These are phyloP conservation scores for Rhea pennata DNA, from an alignment of 2,113 vertebrate species.

Conservation along the genomic window DNA sequence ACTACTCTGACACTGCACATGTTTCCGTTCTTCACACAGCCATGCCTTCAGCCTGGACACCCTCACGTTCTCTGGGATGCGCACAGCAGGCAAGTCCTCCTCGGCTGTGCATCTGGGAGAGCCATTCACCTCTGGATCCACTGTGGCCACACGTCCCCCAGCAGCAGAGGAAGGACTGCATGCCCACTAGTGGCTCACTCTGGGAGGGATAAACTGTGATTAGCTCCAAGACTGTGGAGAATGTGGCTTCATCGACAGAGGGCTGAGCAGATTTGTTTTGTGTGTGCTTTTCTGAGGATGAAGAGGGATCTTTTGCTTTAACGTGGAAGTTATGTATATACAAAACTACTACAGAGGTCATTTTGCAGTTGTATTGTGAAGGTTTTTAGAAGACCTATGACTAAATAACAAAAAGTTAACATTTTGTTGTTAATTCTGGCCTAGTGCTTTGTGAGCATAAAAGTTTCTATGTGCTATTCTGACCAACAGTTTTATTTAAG, in stretches of 20 bases:
- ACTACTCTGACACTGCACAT: rapidly evolving
- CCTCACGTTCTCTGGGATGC: rapidly evolving
- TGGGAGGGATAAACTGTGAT: not conserved
- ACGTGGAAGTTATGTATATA: not conserved
- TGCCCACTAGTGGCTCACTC: not conserved
- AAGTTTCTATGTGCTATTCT: not conserved
- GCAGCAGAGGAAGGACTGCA: not conserved
- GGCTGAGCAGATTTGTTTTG: not conserved
- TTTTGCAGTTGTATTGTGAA: not conserved
- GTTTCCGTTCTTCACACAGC: not conserved
- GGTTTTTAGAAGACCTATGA: not conserved
- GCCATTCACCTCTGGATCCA: not conserved
- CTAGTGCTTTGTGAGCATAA: not conserved
- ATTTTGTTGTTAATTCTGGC: not conserved
- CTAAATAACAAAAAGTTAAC: rapidly evolving
- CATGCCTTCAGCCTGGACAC: not conserved
- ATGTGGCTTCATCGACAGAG: not conserved
- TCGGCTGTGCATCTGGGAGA: not conserved
- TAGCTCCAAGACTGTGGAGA: not conserved
- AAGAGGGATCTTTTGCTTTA: not conserved
- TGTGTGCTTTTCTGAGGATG: not conserved
- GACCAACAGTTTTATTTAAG: not conserved
- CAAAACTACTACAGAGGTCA: not conserved
- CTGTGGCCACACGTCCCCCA: not conserved
- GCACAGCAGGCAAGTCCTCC: not conserved